These are phyloP conservation scores for Takifugu bimaculatus DNA, from an alignment of 2,113 vertebrate genomes.

Conservation along the genomic window DNA sequence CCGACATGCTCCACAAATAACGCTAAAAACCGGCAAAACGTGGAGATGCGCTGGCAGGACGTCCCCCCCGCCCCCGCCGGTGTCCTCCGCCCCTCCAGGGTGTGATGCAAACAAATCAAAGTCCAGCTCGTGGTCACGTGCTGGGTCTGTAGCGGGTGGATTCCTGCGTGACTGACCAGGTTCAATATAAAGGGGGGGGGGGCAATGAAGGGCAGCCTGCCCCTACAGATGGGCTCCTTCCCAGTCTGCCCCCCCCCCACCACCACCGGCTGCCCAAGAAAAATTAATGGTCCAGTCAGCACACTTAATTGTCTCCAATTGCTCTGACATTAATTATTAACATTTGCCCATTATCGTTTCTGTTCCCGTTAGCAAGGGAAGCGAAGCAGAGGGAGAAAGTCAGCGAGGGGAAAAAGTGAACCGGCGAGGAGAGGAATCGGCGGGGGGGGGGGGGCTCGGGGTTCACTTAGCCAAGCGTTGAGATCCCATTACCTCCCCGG, in stretches of 20 bases:
- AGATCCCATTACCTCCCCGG: slow-evolving; percentile 71
- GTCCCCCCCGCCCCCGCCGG: too few relatives aligned
- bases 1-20: slow-evolving; percentile 3
- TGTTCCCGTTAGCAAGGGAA: slow-evolving; percentile 55
- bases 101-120: neutral
- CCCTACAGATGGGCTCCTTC: slow-evolving; percentile 45
- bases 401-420: slow-evolving; percentile 32
- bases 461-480: slow-evolving; percentile 65
- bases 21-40: too few relatives aligned
- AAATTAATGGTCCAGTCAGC: slow-evolving; percentile 77
- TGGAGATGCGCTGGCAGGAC: too few relatives aligned
- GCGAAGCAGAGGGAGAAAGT: slow-evolving; percentile 39
- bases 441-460: slow-evolving; percentile 35
- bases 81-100: too few relatives aligned
- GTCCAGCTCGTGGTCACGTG: neutral
- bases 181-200: slow-evolving; percentile 12
- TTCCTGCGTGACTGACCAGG: slow-evolving; percentile 27
- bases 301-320: slow-evolving; percentile 80
- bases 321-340: slow-evolving; percentile 81
- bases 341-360: slow-evolving; percentile 56
- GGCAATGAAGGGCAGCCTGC: slow-evolving; percentile 18
- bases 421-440: slow-evolving; percentile 46
- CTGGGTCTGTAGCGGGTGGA: neutral
- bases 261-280: slow-evolving; percentile 37
- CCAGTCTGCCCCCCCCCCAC: slow-evolving; percentile 15